Evolutionary conservation across 92 coral and sea anemone species (phyloP).

Genomic region (Umimayanthus kanabou): DNA sequence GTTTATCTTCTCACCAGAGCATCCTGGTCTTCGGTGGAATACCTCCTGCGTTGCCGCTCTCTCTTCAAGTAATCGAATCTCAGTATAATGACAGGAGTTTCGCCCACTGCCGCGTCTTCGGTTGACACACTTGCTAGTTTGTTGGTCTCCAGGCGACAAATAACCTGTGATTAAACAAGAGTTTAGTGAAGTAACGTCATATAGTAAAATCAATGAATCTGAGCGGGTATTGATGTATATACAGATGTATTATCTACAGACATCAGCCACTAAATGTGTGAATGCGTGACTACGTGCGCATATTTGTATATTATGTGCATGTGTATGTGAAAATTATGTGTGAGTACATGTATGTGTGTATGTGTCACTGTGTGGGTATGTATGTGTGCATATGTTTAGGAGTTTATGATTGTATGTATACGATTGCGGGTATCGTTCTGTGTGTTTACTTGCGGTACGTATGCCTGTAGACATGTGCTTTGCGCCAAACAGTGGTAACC

Average conservation of each 20-base stretch:
- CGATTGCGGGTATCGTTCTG: neutral
- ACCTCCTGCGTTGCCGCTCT: slow-evolving; percentile 28
- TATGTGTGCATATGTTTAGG: neutral
- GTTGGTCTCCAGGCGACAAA: slow-evolving; percentile 26
- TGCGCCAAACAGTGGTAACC: neutral
- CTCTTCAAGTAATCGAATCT: slow-evolving; percentile 32
- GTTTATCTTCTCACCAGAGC: neutral
- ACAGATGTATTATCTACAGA: neutral
- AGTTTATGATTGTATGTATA: neutral
- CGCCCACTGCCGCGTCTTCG: neutral
- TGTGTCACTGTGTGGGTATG: neutral
- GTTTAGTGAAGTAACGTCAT: neutral
- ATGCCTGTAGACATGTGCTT: neutral
- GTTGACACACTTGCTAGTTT: slow-evolving; percentile 23
- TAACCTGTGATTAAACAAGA: slow-evolving; percentile 5
- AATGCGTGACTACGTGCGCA: too few relatives aligned
- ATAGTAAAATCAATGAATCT: neutral
- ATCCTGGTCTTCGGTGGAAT: slow-evolving; percentile 16
- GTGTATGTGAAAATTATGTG: neutral
- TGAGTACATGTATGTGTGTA: neutral
- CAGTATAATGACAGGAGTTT: slow-evolving; percentile 14
- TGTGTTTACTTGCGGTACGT: neutral
- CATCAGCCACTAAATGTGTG: neutral
- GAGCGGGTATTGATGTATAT: neutral
- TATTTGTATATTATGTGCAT: neutral